phyloP scores from a whole-genome alignment of 2,113 vertebrate species.

The Physeter macrocephalus region DNA sequence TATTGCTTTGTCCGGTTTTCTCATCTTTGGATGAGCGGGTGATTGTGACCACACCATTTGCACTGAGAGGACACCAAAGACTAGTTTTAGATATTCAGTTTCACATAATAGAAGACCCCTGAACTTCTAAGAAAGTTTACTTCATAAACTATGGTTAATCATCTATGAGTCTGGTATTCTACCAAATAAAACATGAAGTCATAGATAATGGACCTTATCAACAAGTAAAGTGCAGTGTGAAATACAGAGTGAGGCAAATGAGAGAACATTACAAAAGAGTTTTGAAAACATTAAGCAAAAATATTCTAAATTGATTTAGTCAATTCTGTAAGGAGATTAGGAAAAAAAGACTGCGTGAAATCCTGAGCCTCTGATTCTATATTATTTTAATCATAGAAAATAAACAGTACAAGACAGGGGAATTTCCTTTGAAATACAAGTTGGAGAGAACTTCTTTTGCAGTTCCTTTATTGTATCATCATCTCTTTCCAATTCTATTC shows the following conservation, averaged over 20 bases:
- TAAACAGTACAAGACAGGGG: constrained; percentile 28
- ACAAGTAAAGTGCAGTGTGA: constrained; percentile 63
- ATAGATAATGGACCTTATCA: constrained; percentile 72
- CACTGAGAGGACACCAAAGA: constrained; percentile 77
- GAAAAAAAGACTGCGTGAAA: not conserved
- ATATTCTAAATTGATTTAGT: constrained; percentile 8
- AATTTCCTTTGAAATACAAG: constrained; percentile 33
- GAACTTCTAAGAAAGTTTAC: constrained; percentile 77
- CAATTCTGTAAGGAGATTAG: not conserved
- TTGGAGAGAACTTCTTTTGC: constrained; percentile 12
- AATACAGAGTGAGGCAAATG: constrained; percentile 49
- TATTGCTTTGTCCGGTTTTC: constrained; percentile 63
- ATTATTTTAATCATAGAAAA: constrained; percentile 39
- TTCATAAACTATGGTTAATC: constrained; percentile 75
- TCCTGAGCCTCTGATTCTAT: constrained; percentile 15
- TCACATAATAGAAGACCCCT: constrained; percentile 67
- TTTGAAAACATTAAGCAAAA: constrained; percentile 53
- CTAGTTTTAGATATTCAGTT: constrained; percentile 71
- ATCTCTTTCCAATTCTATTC: constrained; percentile 40
- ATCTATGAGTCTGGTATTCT: constrained; percentile 74
- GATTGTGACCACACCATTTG: constrained; percentile 74
- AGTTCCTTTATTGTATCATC: constrained; percentile 22
- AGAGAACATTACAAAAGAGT: constrained; percentile 16
- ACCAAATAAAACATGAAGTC: constrained; percentile 79
- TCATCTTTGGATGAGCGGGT: constrained; percentile 57